A percentile compares a stretch with the other conserved stretches of the same genome.
Conservation (phyloP, 2,113 vertebrate genomes). For the Lamprotornis superbus region DNA sequence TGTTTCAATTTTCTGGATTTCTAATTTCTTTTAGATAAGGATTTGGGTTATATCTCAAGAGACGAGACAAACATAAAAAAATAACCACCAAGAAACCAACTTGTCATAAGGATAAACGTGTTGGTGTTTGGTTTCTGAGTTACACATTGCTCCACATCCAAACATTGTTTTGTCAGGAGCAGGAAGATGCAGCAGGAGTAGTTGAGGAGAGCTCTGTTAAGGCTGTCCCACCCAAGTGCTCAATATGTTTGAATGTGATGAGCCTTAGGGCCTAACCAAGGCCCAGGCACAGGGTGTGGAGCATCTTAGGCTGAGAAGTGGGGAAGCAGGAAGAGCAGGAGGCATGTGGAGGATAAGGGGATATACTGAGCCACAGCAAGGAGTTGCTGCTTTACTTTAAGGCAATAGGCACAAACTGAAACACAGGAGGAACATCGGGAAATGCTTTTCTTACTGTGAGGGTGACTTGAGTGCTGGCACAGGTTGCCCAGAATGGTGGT, state of each 20-base stretch:
- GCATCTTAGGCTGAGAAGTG: background rate
- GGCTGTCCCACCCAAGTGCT: background rate
- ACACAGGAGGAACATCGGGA: background rate
- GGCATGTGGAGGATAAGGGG: background rate
- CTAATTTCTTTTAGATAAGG: background rate
- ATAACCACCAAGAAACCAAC: background rate
- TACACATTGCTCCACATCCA: background rate
- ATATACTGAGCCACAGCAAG: background rate
- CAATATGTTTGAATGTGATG: background rate
- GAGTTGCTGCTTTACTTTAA: background rate
- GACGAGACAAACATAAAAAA: background rate
- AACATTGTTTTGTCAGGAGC: background rate
- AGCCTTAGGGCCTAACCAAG: background rate
- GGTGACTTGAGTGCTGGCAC: fast-evolving
- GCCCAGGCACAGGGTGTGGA: background rate
- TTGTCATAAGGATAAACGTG: background rate
- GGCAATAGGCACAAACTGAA: background rate
- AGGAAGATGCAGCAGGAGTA: background rate
- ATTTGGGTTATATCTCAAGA: background rate
- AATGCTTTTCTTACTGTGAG: background rate
- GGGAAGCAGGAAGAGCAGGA: background rate
- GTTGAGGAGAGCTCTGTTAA: background rate
- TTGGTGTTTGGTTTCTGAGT: background rate
- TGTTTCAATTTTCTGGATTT: background rate
- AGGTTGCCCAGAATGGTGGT: background rate